Conservation (phyloP, 2,797 vertebrate genomes). For the Microcaecilia unicolor region DNA sequence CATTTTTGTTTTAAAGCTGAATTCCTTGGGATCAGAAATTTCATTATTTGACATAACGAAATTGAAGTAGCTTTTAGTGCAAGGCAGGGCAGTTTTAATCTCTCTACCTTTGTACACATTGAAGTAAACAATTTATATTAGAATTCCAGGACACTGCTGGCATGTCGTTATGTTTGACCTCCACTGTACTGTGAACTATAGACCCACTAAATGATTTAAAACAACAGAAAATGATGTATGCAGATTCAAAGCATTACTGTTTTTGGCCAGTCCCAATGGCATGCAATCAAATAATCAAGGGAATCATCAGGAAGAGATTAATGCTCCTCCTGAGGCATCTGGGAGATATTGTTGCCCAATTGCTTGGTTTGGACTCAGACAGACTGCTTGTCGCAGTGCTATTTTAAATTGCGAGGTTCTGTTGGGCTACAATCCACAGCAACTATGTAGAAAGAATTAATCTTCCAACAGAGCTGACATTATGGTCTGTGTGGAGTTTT, state of each 20-base stretch:
- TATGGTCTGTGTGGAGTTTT: not conserved
- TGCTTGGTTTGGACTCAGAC: constrained; percentile 15
- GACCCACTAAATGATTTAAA: not conserved
- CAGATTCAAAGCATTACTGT: not conserved
- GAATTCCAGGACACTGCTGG: no score
- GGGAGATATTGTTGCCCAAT: constrained; percentile 36
- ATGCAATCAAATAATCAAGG: constrained; percentile 58
- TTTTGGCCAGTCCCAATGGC: constrained; percentile 33
- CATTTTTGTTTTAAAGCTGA: no score
- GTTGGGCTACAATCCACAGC: constrained; percentile 1
- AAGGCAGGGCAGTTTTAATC: no score
- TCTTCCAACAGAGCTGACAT: not conserved
- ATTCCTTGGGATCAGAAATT: no score
- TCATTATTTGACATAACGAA: no score
- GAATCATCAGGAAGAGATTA: constrained; percentile 41
- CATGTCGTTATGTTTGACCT: no score
- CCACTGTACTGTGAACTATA: no score
- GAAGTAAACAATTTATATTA: no score
- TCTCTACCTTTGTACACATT: no score
- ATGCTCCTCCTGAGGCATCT: constrained; percentile 48
- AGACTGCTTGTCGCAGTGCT: constrained; percentile 3
- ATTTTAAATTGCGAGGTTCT: constrained; percentile 14
- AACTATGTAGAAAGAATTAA: constrained; percentile 11
- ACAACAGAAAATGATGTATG: not conserved
- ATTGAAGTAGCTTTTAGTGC: no score